Conservation (phyloP, 2,113 vertebrate species). For the Thunnus thynnus region DNA sequence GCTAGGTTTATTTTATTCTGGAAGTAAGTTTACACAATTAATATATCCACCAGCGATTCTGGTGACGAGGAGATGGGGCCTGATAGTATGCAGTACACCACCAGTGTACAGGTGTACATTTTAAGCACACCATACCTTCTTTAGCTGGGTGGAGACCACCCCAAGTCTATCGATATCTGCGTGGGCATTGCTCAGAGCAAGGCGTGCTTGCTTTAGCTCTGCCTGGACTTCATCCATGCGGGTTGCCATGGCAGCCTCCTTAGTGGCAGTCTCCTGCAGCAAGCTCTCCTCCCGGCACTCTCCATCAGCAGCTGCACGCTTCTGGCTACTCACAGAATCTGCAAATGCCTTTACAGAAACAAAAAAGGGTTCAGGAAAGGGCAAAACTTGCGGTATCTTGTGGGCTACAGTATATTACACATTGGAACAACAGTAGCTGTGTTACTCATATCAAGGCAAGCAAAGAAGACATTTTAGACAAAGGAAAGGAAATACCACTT, state of each 20-base stretch:
- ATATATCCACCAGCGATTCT: not conserved
- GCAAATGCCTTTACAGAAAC: constrained; percentile 83
- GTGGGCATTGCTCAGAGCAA: constrained; percentile 79
- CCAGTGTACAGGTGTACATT: not conserved
- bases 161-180: constrained; percentile 85
- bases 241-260: constrained; percentile 87
- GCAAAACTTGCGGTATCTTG: not conserved
- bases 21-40: not conserved
- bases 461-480: constrained; percentile 4
- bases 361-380: constrained; percentile 4
- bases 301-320: constrained; percentile 87
- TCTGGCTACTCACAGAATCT: constrained; percentile 88
- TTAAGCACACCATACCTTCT: constrained; percentile 81
- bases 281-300: constrained; percentile 87
- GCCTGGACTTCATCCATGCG: constrained; percentile 86
- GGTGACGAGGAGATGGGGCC: not conserved
- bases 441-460: constrained; percentile 3
- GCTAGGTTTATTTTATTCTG: not conserved
- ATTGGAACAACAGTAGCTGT: not conserved
- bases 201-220: constrained; percentile 84
- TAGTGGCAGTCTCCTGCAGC: constrained; percentile 86
- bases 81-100: not conserved
- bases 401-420: not conserved
- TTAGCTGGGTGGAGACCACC: constrained; percentile 79
- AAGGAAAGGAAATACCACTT: constrained; percentile 10